Conservation (phyloP, 2,888 invertebrate genomes). For the Stenchaetothrips biformis region DNA sequence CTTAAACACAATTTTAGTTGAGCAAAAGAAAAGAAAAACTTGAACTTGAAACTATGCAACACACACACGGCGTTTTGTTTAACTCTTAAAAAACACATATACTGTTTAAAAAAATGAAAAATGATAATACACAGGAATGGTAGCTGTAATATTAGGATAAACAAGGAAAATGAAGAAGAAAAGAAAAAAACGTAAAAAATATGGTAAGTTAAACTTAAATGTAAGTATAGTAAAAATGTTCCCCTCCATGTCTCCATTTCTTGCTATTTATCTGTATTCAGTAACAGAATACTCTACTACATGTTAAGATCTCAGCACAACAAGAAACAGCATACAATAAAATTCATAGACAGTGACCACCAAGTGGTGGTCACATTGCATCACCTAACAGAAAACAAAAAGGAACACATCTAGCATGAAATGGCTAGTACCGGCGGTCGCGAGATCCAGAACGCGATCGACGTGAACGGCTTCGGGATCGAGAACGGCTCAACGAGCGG, state of each 20-base stretch:
- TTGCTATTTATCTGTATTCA: background rate
- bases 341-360: background rate
- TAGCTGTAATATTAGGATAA: background rate
- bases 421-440: conserved; percentile 34
- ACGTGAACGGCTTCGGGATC: conserved; percentile 40
- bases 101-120: background rate
- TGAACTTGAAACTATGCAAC: too few relatives aligned
- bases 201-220: background rate
- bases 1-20: too few relatives aligned
- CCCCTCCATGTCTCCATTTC: background rate
- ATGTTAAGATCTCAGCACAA: background rate
- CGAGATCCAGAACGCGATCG: conserved; percentile 37
- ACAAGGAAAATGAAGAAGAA: background rate
- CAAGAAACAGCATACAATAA: background rate
- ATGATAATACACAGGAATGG: background rate
- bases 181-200: background rate
- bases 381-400: background rate
- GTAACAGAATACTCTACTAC: background rate
- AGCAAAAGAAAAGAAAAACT: too few relatives aligned
- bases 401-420: too few relatives aligned
- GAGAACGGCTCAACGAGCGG: conserved; percentile 38
- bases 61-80: too few relatives aligned
- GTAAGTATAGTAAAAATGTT: background rate
- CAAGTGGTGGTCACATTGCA: background rate
- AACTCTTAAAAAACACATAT: background rate